phyloP scores from a whole-genome alignment of 2,888 invertebrate species.

The Oithona nana region DNA sequence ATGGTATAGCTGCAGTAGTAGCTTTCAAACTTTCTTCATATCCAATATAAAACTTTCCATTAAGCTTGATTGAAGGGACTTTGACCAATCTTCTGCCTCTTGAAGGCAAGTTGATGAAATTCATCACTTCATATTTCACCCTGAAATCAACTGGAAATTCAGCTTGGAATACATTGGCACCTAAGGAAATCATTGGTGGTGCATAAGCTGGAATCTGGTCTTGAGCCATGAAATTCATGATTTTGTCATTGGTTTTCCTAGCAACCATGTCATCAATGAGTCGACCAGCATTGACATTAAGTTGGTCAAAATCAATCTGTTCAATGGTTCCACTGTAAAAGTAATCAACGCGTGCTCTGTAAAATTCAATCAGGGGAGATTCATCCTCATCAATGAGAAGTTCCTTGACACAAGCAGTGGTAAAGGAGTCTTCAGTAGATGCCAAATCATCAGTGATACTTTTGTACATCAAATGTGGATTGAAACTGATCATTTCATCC shows the following conservation, averaged over 20 bases:
- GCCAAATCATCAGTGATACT: constrained; percentile 65
- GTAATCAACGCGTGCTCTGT: constrained; percentile 66
- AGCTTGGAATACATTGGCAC: constrained; percentile 54
- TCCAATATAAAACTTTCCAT: constrained; percentile 52
- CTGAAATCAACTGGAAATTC: constrained; percentile 20
- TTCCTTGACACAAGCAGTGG: constrained; percentile 59
- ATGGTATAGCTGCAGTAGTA: constrained; percentile 33
- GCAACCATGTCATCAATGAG: constrained; percentile 59
- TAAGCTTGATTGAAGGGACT: constrained; percentile 44
- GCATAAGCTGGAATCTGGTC: constrained; percentile 42
- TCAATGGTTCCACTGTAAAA: constrained; percentile 71
- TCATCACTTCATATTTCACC: constrained; percentile 32
- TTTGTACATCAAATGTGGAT: constrained; percentile 65
- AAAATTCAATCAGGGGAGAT: constrained; percentile 61
- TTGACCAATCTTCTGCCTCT: constrained; percentile 45
- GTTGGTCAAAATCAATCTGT: constrained; percentile 59
- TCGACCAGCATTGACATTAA: constrained; percentile 54
- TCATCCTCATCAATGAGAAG: constrained; percentile 61
- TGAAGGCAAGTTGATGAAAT: constrained; percentile 15
- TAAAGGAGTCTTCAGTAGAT: constrained; percentile 37
- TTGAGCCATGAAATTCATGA: constrained; percentile 52
- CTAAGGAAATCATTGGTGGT: constrained; percentile 58
- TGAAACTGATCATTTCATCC: constrained; percentile 77
- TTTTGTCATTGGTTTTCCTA: constrained; percentile 53
- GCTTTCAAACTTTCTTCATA: constrained; percentile 58